Conservation (phyloP, 2,888 invertebrate genomes). For the Dendrolimus pini region DNA sequence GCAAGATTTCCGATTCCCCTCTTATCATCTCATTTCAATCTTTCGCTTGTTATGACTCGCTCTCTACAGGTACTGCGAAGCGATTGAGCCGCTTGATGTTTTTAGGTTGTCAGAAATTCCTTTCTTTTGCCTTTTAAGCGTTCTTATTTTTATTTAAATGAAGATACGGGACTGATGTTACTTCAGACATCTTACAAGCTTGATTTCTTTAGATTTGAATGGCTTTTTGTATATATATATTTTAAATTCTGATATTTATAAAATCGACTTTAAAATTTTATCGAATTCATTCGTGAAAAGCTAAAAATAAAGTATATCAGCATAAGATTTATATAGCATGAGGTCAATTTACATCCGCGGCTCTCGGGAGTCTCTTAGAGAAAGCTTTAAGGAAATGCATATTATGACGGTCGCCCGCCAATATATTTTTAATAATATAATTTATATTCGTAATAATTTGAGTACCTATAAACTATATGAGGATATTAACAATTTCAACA, state of each 20-base stretch:
- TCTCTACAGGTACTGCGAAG: slow-evolving; percentile 43
- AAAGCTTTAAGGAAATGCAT: no score
- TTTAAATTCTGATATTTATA: neutral
- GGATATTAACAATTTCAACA: no score
- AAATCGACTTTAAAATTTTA: no score
- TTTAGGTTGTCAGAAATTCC: slow-evolving; percentile 36
- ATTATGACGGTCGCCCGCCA: no score
- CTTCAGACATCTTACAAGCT: slow-evolving; percentile 14
- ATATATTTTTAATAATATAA: no score
- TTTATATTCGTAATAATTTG: no score
- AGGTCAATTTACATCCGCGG: no score
- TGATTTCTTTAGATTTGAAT: slow-evolving; percentile 8
- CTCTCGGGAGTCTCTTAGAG: no score
- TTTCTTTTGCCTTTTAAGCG: slow-evolving; percentile 34
- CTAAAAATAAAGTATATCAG: no score
- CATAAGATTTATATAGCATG: no score
- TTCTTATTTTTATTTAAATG: slow-evolving; percentile 43
- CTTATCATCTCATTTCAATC: slow-evolving; percentile 72
- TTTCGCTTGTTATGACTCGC: slow-evolving; percentile 65
- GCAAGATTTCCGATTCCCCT: slow-evolving; percentile 65
- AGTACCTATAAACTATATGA: no score
- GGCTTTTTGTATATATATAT: neutral
- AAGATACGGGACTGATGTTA: slow-evolving; percentile 29
- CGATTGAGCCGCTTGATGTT: slow-evolving; percentile 55
- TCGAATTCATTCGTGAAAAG: no score